Conservation (phyloP, 2,797 vertebrate species). For the Gila robusta region DNA sequence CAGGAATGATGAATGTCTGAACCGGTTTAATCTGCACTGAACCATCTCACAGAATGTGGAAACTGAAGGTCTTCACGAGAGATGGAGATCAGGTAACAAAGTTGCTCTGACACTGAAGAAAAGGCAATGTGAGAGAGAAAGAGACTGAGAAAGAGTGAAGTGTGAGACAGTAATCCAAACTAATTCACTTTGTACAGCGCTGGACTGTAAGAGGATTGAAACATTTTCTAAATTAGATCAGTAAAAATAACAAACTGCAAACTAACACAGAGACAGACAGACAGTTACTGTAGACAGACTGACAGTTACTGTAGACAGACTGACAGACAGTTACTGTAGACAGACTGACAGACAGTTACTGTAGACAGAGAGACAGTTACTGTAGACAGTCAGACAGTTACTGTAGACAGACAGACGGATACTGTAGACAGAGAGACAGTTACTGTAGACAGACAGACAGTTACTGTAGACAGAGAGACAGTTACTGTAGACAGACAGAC, state of each 20-base stretch:
- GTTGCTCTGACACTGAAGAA: constrained; percentile 28
- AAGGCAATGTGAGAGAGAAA: constrained; percentile 13
- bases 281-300: background rate
- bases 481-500: background rate
- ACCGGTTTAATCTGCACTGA: background rate
- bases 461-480: background rate
- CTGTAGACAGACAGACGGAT: background rate
- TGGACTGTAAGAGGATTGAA: constrained; percentile 88
- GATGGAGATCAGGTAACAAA: background rate
- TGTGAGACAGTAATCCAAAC: constrained; percentile 80
- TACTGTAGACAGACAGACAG: constrained; percentile 6
- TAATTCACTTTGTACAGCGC: constrained; percentile 88
- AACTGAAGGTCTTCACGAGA: background rate
- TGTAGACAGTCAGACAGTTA: background rate
- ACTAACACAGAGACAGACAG: constrained; percentile 64
- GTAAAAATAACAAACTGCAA: constrained; percentile 82
- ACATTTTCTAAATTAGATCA: constrained; percentile 92
- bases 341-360: background rate
- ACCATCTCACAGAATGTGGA: background rate
- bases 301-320: background rate
- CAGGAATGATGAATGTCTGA: background rate
- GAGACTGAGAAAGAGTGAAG: constrained; percentile 57
- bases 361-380: background rate
- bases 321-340: background rate
- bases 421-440: background rate